Evolutionary conservation across 2,888 invertebrate genomes (phyloP), one percentile per base, ranked within the genome.

Genomic region (Mystacides longicornis): DNA sequence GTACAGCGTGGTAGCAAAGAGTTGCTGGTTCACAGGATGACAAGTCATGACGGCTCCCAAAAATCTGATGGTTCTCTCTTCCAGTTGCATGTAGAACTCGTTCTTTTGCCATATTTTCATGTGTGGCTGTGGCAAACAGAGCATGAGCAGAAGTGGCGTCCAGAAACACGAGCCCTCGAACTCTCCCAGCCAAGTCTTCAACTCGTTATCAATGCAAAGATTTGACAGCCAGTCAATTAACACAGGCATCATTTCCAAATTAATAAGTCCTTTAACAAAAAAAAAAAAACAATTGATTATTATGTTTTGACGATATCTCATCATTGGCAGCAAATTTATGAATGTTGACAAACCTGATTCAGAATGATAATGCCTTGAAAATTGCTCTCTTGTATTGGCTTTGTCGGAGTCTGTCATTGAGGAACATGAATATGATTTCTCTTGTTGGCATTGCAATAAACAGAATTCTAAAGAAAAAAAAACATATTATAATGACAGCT

Each of bases 111-210:
- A 77, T 1, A 73, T 68, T 31, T 76, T 76, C 62, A 0, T 56
- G 48, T 16, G 37, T 23, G n/a, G 20, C 21, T 81, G 74, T 45
- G 82, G 80, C 65, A 81, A 81, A 67, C 89, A 89, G 23, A 90
- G 77, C 67, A 90, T 77, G 57, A 83, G 81, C 9, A 94, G 76
- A 59, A 94, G 73, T 2, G 90, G 88, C 48, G 85, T 79, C 93
- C 93, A 94, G 73, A 93, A 94, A n/a, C 81, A 77, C 2, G 86
- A 82, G 5, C 92, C 93, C 62, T 88, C 84, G 49, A 78, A 72
- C 1, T 83, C 82, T 14, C 93, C 93, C 48, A 94, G 79, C 93
- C 93, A 94, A 70, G 91, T 89, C 62, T 91, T 85, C 77, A 93
- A 85, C 61, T 83, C 79, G 19, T 86, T 85, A 65, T 91, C 92